These are phyloP conservation scores for Oreochromis mossambicus DNA, from an alignment of 2,797 vertebrate species.

Conservation along the genomic window DNA sequence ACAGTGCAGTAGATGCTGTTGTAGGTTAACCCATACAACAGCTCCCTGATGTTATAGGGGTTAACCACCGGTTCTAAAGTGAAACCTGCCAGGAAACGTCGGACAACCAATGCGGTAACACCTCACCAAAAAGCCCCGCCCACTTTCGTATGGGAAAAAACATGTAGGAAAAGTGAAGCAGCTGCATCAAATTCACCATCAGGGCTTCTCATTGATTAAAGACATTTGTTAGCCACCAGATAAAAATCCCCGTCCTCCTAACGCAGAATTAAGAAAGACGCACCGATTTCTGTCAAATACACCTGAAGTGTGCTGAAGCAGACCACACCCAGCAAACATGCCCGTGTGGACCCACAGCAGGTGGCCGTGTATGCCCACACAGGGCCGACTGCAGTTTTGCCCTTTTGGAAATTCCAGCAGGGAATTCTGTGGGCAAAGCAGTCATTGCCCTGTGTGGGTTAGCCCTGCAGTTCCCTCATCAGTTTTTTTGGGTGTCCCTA, in stretches of 20 bases:
- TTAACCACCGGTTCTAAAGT: neutral
- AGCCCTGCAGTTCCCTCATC: neutral
- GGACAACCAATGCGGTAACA: neutral
- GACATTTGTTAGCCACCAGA: neutral
- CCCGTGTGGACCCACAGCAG: neutral
- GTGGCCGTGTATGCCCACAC: neutral
- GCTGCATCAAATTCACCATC: neutral
- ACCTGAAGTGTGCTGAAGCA: neutral
- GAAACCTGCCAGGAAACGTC: neutral
- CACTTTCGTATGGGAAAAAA: neutral
- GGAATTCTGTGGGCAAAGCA: neutral
- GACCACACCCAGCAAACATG: neutral
- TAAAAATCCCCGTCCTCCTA: neutral
- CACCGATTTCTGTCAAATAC: neutral
- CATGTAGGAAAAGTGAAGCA: rapidly evolving
- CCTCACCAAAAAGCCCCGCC: neutral
- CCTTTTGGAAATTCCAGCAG: neutral
- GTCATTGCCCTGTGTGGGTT: neutral
- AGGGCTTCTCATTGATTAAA: neutral
- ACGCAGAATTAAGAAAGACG: neutral
- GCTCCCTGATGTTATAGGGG: neutral
- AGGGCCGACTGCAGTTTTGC: neutral
- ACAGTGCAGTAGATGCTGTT: neutral
- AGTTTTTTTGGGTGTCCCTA: neutral
- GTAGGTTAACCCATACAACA: neutral